Base-by-base conservation (phyloP, 1,140 invertebrate genomes). In the Vanessa tameamea region DNA sequence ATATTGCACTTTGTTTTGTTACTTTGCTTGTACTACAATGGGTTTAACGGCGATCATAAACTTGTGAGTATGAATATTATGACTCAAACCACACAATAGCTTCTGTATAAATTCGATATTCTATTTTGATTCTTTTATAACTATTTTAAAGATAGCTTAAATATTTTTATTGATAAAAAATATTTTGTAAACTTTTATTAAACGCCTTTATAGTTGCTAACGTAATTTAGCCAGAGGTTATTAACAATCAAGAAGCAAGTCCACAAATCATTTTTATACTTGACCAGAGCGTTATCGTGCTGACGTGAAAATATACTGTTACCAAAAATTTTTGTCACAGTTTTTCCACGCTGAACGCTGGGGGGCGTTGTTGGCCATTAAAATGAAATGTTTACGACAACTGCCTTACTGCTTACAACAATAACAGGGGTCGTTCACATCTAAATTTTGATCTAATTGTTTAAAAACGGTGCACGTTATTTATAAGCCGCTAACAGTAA, bases 261-360 rank as follows among this genome's bases (percentile, higher is more conserved):
- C 78, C 78, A 92, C 90, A 88, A 92, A 91, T 92, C 89, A 92
- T 88, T 89, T 78, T 82, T 89, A 88, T 88, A 89, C 90, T 88
- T 91, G 88, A 88, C 87, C 86, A 81, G 76, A 68, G 74, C 77
- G 81, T 88, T 92, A 90, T 91, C 88, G 90, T 76, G 75, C 74
- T 75, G 76, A 84, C 84, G 85, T 91, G 89, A 92, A 92, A 92
- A 92, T 91, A 91, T 85, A 87, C 84, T 78, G 81, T 84, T 82
- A 84, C 82, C 79, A 71, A 78, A 86, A 82, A 79, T 3, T 4
- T 65, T 77, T 82, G 82, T 80, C 76, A 87, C 82, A 84, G 82
- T 87, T 89, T 88, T 88, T 86, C 82, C 85, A 79, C 80, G 66
- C 79, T 71, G 64, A 78, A 75, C 77, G 47, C 79, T 66, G 73